Percentiles rank a stretch among this genome's conserved stretches.
phyloP scores from a whole-genome alignment of 2,113 vertebrate genomes.

The Neomonachus schauinslandi region DNA sequence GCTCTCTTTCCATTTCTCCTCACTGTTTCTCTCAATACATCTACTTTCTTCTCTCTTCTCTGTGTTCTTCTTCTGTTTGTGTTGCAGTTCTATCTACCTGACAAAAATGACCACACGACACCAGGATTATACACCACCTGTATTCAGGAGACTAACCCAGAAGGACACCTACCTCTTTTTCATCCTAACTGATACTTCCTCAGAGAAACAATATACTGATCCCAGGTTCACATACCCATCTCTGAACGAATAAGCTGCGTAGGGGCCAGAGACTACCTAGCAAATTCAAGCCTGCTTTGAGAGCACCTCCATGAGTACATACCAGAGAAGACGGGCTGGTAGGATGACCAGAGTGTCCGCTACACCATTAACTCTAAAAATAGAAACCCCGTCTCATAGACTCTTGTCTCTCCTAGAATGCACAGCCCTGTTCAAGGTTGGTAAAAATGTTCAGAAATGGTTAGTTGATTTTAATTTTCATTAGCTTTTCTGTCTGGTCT shows the following conservation, averaged over 20 bases:
- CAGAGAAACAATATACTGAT: background rate
- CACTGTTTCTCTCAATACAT: background rate
- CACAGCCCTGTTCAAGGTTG: background rate
- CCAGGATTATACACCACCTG: background rate
- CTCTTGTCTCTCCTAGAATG: background rate
- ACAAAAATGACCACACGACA: background rate
- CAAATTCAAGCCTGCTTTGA: background rate
- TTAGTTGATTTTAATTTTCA: background rate
- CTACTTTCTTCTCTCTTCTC: background rate
- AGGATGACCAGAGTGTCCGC: background rate
- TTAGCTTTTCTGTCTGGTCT: background rate
- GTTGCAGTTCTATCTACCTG: background rate
- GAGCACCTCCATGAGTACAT: background rate
- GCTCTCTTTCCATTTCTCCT: background rate
- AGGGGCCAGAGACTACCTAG: background rate
- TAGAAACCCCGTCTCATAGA: background rate
- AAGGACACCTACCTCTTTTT: background rate
- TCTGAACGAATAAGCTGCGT: background rate
- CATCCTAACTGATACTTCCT: background rate
- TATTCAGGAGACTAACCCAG: background rate
- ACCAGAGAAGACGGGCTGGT: background rate
- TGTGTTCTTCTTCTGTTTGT: background rate
- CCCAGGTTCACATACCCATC: background rate
- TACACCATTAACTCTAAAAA: background rate
- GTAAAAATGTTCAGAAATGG: background rate